Evolutionary conservation across 2,888 invertebrate genomes (phyloP).

Genomic region (Machimus rusticus): DNA sequence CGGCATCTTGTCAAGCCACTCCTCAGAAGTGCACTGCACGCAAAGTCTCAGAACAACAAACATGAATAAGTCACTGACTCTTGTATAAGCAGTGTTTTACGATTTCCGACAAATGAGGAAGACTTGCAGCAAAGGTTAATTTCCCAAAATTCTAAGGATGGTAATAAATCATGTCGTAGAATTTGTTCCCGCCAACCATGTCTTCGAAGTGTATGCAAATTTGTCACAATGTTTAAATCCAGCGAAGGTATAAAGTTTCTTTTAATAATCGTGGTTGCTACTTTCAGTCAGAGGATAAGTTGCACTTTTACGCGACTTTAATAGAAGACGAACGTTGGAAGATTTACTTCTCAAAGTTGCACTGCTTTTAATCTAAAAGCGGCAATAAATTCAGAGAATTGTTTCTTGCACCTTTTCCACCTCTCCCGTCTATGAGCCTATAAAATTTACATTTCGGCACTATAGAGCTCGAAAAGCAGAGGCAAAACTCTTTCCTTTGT

Average conservation of each 20-base stretch:
- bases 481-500: background rate
- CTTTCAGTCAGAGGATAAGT: background rate
- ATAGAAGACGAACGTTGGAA: background rate
- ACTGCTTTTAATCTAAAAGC: slow-evolving; percentile 20
- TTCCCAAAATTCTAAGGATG: background rate
- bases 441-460: background rate
- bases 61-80: background rate
- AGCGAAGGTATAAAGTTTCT: background rate
- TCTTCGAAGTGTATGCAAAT: background rate
- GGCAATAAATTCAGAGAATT: slow-evolving; percentile 31
- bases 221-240: slow-evolving; percentile 11
- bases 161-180: background rate
- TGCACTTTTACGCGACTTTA: background rate
- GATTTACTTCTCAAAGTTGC: slow-evolving; percentile 14
- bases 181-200: background rate
- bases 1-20: background rate
- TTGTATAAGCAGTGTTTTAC: background rate
- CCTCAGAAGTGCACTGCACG: background rate
- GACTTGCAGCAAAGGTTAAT: background rate
- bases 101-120: background rate
- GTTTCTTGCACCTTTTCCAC: background rate
- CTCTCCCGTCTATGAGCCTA: background rate
- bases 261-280: background rate
- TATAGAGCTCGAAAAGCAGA: background rate
- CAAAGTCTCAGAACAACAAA: background rate